Evolutionary conservation across 2,797 vertebrate species (phyloP).

Genomic region (Sebastes cheni): DNA sequence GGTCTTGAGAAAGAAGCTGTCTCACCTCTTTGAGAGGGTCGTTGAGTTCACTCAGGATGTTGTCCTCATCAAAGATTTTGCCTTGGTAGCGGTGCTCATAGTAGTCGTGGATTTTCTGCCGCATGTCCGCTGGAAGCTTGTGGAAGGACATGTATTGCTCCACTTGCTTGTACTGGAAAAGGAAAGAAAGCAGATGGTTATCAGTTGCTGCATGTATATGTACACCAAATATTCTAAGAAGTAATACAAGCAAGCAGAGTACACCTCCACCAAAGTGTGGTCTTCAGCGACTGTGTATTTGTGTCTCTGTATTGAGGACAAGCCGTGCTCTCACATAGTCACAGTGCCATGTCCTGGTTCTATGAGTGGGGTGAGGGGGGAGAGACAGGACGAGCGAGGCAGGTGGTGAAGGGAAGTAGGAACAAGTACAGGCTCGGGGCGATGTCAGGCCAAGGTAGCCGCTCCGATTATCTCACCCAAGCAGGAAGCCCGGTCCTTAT

Average conservation of each 20-base stretch:
- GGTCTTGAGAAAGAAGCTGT: not conserved
- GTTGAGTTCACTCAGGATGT: conserved; percentile 96
- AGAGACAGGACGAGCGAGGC: conserved; percentile 50
- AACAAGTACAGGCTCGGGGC: conserved; percentile 67
- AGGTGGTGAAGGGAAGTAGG: conserved; percentile 68
- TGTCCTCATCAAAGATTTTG: conserved; percentile 99
- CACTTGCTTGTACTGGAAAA: conserved; percentile 96
- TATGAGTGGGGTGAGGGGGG: conserved; percentile 20
- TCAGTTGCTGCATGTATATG: not conserved
- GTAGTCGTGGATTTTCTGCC: conserved; percentile 99
- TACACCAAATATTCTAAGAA: not conserved
- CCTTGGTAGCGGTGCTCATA: conserved; percentile 99
- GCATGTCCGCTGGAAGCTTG: conserved; percentile 98
- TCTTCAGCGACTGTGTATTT: conserved; percentile 25
- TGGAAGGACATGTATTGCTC: conserved; percentile 99
- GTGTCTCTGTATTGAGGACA: conserved; percentile 63
- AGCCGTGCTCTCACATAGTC: conserved; percentile 46
- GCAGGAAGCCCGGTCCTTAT: conserved; percentile 42
- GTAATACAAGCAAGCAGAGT: not conserved
- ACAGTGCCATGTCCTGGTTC: conserved; percentile 56
- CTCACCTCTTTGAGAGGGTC: conserved; percentile 98
- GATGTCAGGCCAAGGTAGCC: conserved; percentile 75
- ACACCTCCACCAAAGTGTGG: not conserved
- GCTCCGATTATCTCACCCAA: conserved; percentile 62
- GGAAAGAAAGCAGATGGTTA: conserved; percentile 35